Percentiles rank a stretch among this genome's conserved stretches.
phyloP scores from a whole-genome alignment of 2,797 vertebrate genomes.

The Alosa sapidissima region DNA sequence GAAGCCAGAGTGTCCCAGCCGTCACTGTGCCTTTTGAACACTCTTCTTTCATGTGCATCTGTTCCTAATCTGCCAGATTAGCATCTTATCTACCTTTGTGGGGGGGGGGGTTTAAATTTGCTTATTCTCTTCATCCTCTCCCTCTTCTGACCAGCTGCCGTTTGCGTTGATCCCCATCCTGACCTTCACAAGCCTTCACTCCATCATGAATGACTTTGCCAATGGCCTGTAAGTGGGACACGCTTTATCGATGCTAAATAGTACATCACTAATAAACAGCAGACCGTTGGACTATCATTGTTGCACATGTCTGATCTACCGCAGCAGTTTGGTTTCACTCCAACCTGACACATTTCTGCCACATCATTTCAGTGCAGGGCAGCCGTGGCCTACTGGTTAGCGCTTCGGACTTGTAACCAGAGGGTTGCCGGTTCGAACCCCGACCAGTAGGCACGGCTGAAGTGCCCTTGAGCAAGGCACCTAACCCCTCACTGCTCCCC shows the following conservation, averaged over 20 bases:
- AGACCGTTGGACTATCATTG: neutral
- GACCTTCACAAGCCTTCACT: constrained; percentile 87
- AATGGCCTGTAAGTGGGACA: constrained; percentile 85
- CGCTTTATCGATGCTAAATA: neutral
- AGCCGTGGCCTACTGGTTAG: no score
- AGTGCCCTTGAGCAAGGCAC: no score
- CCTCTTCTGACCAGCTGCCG: constrained; percentile 78
- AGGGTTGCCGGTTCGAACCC: no score
- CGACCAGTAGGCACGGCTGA: no score
- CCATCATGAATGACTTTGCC: constrained; percentile 89
- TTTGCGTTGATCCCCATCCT: constrained; percentile 94
- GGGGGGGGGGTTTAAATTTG: neutral
- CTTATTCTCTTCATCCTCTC: neutral
- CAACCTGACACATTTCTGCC: neutral
- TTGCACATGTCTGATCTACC: neutral
- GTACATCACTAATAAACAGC: neutral
- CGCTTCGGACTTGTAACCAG: no score
- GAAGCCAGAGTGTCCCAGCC: neutral
- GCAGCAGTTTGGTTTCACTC: neutral
- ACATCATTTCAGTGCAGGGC: neutral
- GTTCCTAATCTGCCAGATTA: neutral
- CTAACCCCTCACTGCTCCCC: no score
- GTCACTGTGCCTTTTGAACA: neutral
- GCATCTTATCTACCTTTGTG: neutral
- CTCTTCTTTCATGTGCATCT: neutral